Base-by-base conservation (phyloP, 2,888 invertebrate species). In the Abscondita cerata region DNA sequence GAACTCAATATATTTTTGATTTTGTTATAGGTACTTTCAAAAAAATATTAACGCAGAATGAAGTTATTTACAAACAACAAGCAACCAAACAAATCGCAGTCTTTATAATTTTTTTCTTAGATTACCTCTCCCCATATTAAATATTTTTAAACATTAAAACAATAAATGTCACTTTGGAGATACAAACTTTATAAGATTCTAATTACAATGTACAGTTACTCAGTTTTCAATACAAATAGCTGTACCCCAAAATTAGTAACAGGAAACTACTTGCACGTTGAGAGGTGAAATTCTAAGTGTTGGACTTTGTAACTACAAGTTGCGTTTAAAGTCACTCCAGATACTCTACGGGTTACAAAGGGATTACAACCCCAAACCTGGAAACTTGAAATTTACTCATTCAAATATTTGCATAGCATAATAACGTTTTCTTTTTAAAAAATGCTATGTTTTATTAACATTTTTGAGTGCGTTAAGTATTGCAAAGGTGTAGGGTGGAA, bases 301-400 rank as follows among this genome's bases (percentile, higher is more conserved):
- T n/a, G 61, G 55, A 52, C 56, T 56, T 61, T 56, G 56, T 33
- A 62, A 62, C 56, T 62, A 57, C 62, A 57, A 57, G n/a, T 62
- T 47, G 57, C 41, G 47, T 48, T 51, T 40, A 44, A 48, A 53
- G 52, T 52, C 61, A 52, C 47, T 47, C 41, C 46, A 52, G 52
- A 34, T 52, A 53, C 34, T 40, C 40, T 40, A 15, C 40, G 13
- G 15, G 40, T 40, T 40, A 40, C 40, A 40, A 40, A 40, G 40
- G 40, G 40, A 40, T 40, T 40, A 40, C 40, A 62, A 44, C 38
- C 50, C 51, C 60, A 55, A 41, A 55, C 50, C 50, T 38, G 31
- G 50, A 50, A 59, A 54, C 53, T 53, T 54, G 52, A 41, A 50
- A 48, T 59, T 53, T 59, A 47, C n/a, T 47, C 41, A 53, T 50